Evolutionary conservation across 2,888 invertebrate species (phyloP), one percentile per base, ranked within the genome.

Genomic region (Drosophila yooni): DNA sequence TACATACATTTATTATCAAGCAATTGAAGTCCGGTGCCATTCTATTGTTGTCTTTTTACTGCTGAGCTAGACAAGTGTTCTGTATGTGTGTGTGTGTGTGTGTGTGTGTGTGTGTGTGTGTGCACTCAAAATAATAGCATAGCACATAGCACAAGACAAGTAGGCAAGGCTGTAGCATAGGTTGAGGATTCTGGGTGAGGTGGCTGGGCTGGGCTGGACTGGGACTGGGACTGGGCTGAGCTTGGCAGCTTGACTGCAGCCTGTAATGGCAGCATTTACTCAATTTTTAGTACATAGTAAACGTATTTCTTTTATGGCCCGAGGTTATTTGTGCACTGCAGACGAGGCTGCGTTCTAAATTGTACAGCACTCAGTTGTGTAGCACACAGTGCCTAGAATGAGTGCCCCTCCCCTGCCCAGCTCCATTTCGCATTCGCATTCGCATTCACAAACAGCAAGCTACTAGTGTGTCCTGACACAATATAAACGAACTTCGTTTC

Each of bases 401-500:
- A 56, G 21, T 51, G 21, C 36, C 29, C 61, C 56, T 5, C 29
- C 61, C 56, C 7, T 21, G 38, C 52, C 51, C 51, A 54, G 38
- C 51, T 43, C 58, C 46, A 51, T 54, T 76, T 62, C 43, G 56
- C 61, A 68, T 66, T 50, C 61, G 48, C 65, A 71, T 69, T 64
- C 66, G 60, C 67, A 76, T 72, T 84, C 82, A 77, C 74, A 84
- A 81, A 83, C 70, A 83, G 72, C 78, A 76, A 84, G 76, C 83
- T 82, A 80, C 71, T 79, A 66, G 29, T 71, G 87, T 85, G 86
- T 86, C 75, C 88, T 88, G 83, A 89, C 89, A 89, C 88, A 87
- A 84, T 84, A 87, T 89, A 87, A 87, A 84, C 89, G 89, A 89
- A 87, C 65, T 87, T 87, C 89, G 89, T 88, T 87, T 89, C 88